These are phyloP conservation scores for Resseliella maxima DNA, from an alignment of 2,888 invertebrate genomes.

Conservation along the genomic window DNA sequence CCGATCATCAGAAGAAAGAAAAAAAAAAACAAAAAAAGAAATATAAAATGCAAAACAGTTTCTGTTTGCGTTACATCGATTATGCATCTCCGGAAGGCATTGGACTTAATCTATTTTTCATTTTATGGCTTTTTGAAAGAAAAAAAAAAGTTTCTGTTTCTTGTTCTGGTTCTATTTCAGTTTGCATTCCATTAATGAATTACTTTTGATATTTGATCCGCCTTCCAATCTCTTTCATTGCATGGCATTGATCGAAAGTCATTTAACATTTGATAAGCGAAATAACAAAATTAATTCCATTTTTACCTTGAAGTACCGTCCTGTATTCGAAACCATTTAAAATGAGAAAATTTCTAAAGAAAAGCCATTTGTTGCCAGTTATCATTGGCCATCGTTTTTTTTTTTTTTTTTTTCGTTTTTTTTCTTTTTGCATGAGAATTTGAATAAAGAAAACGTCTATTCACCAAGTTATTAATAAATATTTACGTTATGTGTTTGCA, in stretches of 20 bases:
- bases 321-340: neutral
- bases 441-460: neutral
- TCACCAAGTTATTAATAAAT: neutral
- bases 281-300: neutral
- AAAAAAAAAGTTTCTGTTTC: too few species aligned
- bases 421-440: too few species aligned
- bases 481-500: slow-evolving; percentile 1
- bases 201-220: neutral
- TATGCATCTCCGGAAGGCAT: neutral
- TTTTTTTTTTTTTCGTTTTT: too few species aligned
- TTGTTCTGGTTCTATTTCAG: neutral
- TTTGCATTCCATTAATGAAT: neutral
- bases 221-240: neutral
- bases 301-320: neutral
- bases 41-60: neutral
- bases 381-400: neutral
- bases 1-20: too few species aligned
- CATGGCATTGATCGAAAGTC: neutral
- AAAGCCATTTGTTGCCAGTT: neutral
- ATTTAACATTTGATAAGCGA: neutral
- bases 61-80: neutral
- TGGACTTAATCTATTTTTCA: neutral
- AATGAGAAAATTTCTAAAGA: neutral
- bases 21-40: too few species aligned
- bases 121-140: too few species aligned